Percentiles rank a stretch among this genome's conserved stretches.
phyloP scores from a whole-genome alignment of 2,888 invertebrate species.

The Eledona agricola region DNA sequence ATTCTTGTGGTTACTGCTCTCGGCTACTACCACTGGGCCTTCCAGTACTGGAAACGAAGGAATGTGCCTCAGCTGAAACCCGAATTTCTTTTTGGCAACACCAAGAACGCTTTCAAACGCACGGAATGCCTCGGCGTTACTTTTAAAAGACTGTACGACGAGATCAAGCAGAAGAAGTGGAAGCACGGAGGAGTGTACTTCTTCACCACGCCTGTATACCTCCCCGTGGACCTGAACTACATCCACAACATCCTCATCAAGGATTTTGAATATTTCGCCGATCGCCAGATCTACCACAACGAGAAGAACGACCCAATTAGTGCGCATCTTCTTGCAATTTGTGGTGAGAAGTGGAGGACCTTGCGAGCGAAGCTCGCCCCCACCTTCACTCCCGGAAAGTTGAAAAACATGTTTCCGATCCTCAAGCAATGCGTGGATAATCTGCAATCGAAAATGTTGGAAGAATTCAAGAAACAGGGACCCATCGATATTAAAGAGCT shows the following conservation, averaged over 20 bases:
- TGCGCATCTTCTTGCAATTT: conserved; percentile 65
- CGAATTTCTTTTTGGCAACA: conserved; percentile 32
- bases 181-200: conserved; percentile 44
- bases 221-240: conserved; percentile 43
- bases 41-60: conserved; percentile 36
- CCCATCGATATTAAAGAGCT: conserved; percentile 60
- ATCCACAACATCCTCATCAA: conserved; percentile 63
- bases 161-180: conserved; percentile 16
- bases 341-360: conserved; percentile 68
- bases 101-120: conserved; percentile 8
- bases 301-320: conserved; percentile 67
- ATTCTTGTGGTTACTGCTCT: neutral
- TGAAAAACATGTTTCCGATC: conserved; percentile 70
- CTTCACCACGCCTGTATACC: conserved; percentile 36
- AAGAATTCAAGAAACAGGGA: conserved; percentile 51
- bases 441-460: conserved; percentile 57
- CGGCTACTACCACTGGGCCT: conserved; percentile 44
- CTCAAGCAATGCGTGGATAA: conserved; percentile 63
- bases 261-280: conserved; percentile 69
- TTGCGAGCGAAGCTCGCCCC: conserved; percentile 70
- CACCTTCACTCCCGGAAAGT: conserved; percentile 70
- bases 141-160: conserved; percentile 12
- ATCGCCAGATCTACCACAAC: conserved; percentile 67
- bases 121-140: conserved; percentile 16
- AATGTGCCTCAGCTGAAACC: conserved; percentile 22